phyloP scores from a whole-genome alignment of 2,113 vertebrate species.

The Sceloporus undulatus region DNA sequence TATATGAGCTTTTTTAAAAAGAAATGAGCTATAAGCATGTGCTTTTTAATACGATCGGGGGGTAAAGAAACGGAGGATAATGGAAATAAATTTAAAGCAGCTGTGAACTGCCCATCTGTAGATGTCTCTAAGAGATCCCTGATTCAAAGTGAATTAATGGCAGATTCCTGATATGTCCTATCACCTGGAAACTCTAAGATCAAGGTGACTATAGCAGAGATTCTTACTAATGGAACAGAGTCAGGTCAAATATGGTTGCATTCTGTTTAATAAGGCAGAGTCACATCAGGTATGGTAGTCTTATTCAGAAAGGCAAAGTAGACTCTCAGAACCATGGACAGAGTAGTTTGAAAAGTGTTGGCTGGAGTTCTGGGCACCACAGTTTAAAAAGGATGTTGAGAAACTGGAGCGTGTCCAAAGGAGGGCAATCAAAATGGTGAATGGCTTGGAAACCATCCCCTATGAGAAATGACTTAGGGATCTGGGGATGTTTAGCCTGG shows the following conservation, averaged over 20 bases:
- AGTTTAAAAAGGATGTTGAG: no score
- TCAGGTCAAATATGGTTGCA: neutral
- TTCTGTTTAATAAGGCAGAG: neutral
- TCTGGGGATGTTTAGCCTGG: no score
- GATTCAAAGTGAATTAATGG: neutral
- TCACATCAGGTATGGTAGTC: neutral
- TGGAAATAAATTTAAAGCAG: neutral
- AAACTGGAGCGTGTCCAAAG: no score
- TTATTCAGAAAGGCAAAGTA: no score
- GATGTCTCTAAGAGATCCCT: neutral
- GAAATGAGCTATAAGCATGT: no score
- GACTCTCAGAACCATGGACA: neutral
- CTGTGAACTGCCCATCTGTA: neutral
- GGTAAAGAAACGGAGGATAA: neutral
- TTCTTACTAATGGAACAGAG: neutral
- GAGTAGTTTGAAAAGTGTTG: neutral
- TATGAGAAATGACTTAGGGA: no score
- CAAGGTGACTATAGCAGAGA: no score
- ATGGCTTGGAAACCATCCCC: no score
- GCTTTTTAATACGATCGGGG: neutral
- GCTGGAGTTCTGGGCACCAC: no score
- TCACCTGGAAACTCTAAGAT: neutral
- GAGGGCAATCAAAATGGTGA: no score
- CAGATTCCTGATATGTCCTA: neutral
- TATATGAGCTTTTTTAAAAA: neutral